Base-by-base conservation (phyloP, 2,888 invertebrate genomes). In the Erpobdella octoculata region DNA sequence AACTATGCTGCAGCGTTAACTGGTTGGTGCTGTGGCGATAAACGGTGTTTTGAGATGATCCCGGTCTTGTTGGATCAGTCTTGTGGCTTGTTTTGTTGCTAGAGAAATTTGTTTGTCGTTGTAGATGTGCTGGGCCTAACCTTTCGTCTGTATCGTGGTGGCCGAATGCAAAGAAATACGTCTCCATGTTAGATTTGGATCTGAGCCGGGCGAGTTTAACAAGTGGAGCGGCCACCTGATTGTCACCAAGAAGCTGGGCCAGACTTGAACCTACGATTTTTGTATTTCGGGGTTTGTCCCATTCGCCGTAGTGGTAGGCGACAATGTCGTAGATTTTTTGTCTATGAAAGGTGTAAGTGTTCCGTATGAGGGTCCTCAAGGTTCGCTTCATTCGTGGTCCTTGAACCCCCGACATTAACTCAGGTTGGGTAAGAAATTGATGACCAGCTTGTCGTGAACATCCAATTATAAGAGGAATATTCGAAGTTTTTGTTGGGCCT, bases 341-440 rank as follows among this genome's bases (percentile, higher is more conserved):
- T 74, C 93, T 87, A 83, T 94, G 93, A 84, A 90, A 93, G 92
- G 92, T 90, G 85, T 92, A 97, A 37, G 93, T 89, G 84, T 96
- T 95, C 74, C 94, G 87, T 71, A 96, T 94, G 68, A 79, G 80
- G 48, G 91, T 91, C 78, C 92, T 88, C 74, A 95, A 86, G 75
- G 95, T 91, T 84, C 91, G 58, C n/a, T 33, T 38, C 48, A 62
- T 58, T n/a, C 48, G 25, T 1, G 15, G n/a, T 35, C 61, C 53
- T 9, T 37, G 31, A 12, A 73, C 92, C 25, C 97, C 97, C 81
- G 92, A 91, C 81, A 91, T 90, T 59, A 93, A 90, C 76, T 87
- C 85, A 21, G 83, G 80, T 3, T 92, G 92, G n/a, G 28, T 91
- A 82, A 97, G 90, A 69, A 91, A 90, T 82, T 92, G 91, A 84